Evolutionary conservation across 2,888 invertebrate species (phyloP).

Genomic region (Rutpela maculata): DNA sequence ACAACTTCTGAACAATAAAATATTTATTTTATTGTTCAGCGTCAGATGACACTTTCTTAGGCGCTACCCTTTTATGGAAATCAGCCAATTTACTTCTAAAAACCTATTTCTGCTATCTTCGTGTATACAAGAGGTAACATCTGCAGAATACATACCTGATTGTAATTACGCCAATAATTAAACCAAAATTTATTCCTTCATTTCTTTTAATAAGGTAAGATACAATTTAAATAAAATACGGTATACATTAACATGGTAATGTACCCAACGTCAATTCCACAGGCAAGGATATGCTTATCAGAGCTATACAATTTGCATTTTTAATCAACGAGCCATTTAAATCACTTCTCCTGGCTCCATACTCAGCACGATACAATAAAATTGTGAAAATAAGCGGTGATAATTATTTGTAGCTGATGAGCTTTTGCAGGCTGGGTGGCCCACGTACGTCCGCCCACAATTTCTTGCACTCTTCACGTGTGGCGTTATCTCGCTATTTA

Average conservation of each 20-base stretch:
- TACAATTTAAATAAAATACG: slow-evolving; percentile 10
- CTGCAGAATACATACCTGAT: neutral
- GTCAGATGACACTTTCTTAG: neutral
- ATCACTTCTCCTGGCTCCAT: slow-evolving; percentile 17
- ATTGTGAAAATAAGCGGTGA: slow-evolving; percentile 29
- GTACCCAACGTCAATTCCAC: slow-evolving; percentile 12
- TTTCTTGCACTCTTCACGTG: slow-evolving; percentile 8
- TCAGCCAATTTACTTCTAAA: neutral
- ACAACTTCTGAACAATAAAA: neutral
- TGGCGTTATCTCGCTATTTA: slow-evolving; percentile 12
- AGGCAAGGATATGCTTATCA: slow-evolving; percentile 19
- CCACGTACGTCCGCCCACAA: slow-evolving; percentile 25
- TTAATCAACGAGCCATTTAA: slow-evolving; percentile 21
- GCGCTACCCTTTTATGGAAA: neutral
- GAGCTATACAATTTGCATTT: slow-evolving; percentile 20
- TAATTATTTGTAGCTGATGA: slow-evolving; percentile 34
- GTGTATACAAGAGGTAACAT: neutral
- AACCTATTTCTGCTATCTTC: neutral
- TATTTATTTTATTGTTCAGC: neutral
- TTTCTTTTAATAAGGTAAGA: slow-evolving; percentile 5
- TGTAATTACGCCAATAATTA: neutral
- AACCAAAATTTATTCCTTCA: slow-evolving; percentile 3
- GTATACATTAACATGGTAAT: slow-evolving; percentile 19
- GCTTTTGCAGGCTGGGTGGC: slow-evolving; percentile 19
- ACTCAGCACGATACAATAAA: slow-evolving; percentile 28